phyloP scores from a whole-genome alignment of 2,888 invertebrate species.

The Drosophila helvetica region DNA sequence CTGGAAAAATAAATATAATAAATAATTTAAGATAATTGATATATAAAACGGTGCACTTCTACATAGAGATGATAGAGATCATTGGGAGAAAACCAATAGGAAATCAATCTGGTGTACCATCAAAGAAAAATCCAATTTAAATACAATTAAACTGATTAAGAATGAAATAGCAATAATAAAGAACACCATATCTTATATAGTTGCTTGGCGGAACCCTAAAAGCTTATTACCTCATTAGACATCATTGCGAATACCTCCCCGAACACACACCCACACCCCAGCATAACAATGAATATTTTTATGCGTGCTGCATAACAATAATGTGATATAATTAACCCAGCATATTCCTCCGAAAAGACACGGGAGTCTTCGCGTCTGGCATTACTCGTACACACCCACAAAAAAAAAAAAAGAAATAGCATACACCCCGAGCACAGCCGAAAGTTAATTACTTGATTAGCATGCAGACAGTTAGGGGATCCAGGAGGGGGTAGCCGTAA shows the following conservation, averaged over 20 bases:
- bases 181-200: background rate
- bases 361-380: background rate
- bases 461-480: slow-evolving; percentile 39
- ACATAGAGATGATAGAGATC: too few species aligned
- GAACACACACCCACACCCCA: slow-evolving; percentile 11
- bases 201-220: background rate
- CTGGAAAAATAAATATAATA: too few species aligned
- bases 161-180: background rate
- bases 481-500: slow-evolving; percentile 23
- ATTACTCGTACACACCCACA: slow-evolving; percentile 21
- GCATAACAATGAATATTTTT: background rate
- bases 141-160: slow-evolving; percentile 2
- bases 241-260: slow-evolving; percentile 18
- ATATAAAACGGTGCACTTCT: too few species aligned
- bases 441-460: slow-evolving; percentile 49
- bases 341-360: slow-evolving; percentile 8
- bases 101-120: background rate
- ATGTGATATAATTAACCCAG: slow-evolving; percentile 15
- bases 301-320: slow-evolving; percentile 33
- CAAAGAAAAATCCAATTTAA: background rate
- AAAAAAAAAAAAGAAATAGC: slow-evolving; percentile 7
- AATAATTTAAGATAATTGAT: too few species aligned
- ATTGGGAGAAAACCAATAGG: background rate
- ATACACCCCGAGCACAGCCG: slow-evolving; percentile 21
- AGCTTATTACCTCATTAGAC: background rate